Evolutionary conservation across 2,113 vertebrate species (phyloP), one percentile per base, ranked within the genome.

Genomic region (Archilochus colubris): DNA sequence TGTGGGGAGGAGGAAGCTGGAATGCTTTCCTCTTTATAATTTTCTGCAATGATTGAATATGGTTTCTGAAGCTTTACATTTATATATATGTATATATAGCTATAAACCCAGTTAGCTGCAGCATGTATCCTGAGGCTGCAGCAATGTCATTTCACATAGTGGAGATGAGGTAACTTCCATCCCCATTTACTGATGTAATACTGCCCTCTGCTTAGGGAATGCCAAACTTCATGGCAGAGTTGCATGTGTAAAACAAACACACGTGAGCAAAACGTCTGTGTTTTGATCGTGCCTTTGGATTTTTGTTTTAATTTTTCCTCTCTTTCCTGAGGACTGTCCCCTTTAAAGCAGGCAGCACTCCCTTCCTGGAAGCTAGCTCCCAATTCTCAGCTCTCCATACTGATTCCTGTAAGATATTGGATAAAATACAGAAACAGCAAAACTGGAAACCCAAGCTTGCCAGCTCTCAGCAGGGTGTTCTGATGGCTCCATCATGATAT

Each of bases 181-280:
- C 88, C 79, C 43, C 27, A 23, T 94, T 93, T 96, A 57, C 88
- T 84, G 82, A 93, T 91, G 76, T 91, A 91, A 92, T 58, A 69
- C 92, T 95, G 92, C 89, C 96, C 90, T 94, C 93, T 93, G 67
- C 95, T 95, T 91, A 95, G 91, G 86, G 68, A 96, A 91, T 86
- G 75, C 68, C 46, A 94, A 94, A 93, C 78, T 95, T 95, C 91
- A 91, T 92, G 94, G 92, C 61, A 5, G 57, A 43, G 40, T 22
- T 75, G 54, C 57, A 3, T 46, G 7, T 53, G 43, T 91, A 28
- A 73, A 67, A 20, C 36, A 88, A 68, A 66, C 63, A 46, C 3
- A 67, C 50, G 8, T 63, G 88, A 28, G 3, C 38, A 70, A 82
- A 63, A 84, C 55, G 22, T n/a, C 13, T 38, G 18, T 36, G 2